These are phyloP conservation scores for Clupea harengus DNA, from an alignment of 2,113 vertebrate genomes.

Conservation along the genomic window DNA sequence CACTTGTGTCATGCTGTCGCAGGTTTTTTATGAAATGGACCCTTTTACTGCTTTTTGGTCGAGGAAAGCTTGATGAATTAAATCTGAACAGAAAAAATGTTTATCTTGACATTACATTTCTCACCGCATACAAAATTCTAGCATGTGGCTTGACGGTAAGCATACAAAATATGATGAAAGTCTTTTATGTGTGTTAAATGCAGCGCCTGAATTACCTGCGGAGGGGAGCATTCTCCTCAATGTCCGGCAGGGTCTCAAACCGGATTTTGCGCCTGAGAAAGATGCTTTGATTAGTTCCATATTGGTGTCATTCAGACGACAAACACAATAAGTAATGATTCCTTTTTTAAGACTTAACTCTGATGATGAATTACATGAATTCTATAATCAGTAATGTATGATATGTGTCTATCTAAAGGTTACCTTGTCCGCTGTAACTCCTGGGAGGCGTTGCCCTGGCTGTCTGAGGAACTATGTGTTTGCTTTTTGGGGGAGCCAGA, in stretches of 20 bases:
- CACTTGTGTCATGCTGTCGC: slow-evolving; percentile 2
- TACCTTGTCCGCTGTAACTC: neutral
- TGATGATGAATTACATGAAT: too few relatives aligned
- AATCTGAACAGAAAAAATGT: neutral
- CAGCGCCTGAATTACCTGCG: neutral
- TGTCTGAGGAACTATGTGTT: neutral
- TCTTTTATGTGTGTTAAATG: neutral
- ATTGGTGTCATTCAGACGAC: neutral
- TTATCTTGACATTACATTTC: neutral
- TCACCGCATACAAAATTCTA: neutral
- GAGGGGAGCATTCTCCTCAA: neutral
- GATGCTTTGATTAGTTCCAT: neutral
- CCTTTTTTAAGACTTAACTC: too few relatives aligned
- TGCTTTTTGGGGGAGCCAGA: neutral
- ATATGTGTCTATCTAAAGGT: neutral
- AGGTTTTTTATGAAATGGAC: neutral
- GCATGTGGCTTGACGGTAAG: neutral
- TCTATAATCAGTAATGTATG: too few relatives aligned
- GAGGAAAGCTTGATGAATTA: neutral
- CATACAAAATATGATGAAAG: neutral
- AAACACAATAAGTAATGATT: too few relatives aligned
- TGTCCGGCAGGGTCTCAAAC: neutral
- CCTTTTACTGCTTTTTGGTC: neutral
- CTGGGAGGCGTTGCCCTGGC: neutral
- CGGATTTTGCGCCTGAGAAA: neutral